phyloP scores from a whole-genome alignment of 1,140 invertebrate genomes.

The Drosophila obscura region DNA sequence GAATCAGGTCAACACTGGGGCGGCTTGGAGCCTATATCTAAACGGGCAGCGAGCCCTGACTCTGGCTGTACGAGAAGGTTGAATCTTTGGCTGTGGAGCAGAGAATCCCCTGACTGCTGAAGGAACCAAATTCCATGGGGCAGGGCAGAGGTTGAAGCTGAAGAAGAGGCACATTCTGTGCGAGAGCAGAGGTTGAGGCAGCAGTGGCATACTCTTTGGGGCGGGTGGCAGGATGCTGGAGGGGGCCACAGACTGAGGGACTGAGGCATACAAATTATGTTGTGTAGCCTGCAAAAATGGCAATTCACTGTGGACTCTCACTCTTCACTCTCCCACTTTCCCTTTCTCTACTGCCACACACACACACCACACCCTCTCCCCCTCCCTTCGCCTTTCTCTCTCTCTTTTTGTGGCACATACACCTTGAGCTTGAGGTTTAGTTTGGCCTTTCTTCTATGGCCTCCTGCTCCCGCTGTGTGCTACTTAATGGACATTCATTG shows the following conservation, averaged over 20 bases:
- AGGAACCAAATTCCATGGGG: neutral
- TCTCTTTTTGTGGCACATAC: slow-evolving; percentile 34
- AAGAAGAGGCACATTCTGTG: too few species aligned
- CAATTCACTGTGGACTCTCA: slow-evolving; percentile 65
- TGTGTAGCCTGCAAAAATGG: slow-evolving; percentile 62
- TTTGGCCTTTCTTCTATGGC: slow-evolving; percentile 17
- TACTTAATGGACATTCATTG: slow-evolving; percentile 62
- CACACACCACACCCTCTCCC: neutral
- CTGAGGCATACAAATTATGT: slow-evolving; percentile 58
- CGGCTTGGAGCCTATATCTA: neutral
- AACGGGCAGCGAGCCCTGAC: neutral
- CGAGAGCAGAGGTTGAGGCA: too few species aligned
- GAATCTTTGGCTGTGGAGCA: slow-evolving; percentile 3
- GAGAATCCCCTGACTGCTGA: slow-evolving; percentile 3
- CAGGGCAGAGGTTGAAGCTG: neutral
- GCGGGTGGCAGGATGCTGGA: too few species aligned
- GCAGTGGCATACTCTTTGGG: neutral
- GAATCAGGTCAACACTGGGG: slow-evolving; percentile 67
- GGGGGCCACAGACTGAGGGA: too few species aligned
- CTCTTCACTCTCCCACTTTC: neutral
- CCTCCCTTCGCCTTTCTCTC: neutral
- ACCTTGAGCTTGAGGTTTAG: slow-evolving; percentile 50
- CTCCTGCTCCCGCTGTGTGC: slow-evolving; percentile 17
- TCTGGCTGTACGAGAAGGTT: too few species aligned
- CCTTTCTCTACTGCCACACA: too few species aligned